Base-by-base conservation (phyloP, 2,888 invertebrate species). In the Hyppa rectilinea region DNA sequence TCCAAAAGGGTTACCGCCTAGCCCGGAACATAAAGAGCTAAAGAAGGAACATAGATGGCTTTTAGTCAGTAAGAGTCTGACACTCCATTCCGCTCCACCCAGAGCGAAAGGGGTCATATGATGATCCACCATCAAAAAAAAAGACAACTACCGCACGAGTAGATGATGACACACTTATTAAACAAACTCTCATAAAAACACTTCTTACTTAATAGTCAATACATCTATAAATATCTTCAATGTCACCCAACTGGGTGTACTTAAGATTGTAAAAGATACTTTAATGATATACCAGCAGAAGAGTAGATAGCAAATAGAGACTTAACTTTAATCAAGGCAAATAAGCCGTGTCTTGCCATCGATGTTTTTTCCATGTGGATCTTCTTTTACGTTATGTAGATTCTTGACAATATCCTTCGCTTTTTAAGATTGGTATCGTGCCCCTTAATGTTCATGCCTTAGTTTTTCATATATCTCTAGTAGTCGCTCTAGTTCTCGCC, bases 191-290 rank as follows among this genome's bases (percentile, higher is more conserved):
- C 9, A 12, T 45, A 38, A 31, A 43, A 66, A 17, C 43, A 49
- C 17, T 36, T 67, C n/a, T 40, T 34, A 64, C 50, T 20, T 40
- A 14, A 26, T 12, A 49, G 26, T 38, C 12, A 6, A 43, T 45
- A 58, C 17, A 23, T 55, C 40, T 63, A 77, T 81, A 47, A 81
- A 69, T 81, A 81, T 50, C 23, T 56, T 31, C 58, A 68, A 63
- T 77, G 63, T 40, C 78, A 69, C 10, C 23, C 43, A 29, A 49
- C 31, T 17, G 20, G 45, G 20, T 67, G 36, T 59, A 53, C 17
- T 23, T 50, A 45, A 50, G 58, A 14, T 17, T 49, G 47, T 76
- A 58, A 62, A 50, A 49, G 20, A 80, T 45, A 75, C 52, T 49
- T 29, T 29, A 45, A 50, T 10, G 67, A 59, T 49, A 58, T 52